Evolutionary conservation across 2,888 invertebrate species (phyloP).

Genomic region (Microctonus hyperodae): DNA sequence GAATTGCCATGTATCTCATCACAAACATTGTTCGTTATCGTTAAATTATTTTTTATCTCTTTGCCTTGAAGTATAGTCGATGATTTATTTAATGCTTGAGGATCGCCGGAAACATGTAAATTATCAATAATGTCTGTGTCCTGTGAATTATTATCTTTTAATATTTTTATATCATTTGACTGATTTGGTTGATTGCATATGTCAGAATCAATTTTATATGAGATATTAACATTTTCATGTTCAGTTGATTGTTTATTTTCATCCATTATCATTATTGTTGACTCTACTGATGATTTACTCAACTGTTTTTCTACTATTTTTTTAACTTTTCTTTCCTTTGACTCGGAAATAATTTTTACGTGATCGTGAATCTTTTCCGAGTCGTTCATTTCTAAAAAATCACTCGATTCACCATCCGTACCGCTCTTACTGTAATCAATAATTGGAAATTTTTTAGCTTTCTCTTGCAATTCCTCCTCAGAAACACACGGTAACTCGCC

Average conservation of each 20-base stretch:
- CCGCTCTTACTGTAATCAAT: conserved; percentile 50
- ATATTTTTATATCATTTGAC: not conserved
- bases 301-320: conserved; percentile 35
- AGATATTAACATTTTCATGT: not conserved
- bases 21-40: not conserved
- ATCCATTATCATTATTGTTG: conserved; percentile 32
- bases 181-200: conserved; percentile 1
- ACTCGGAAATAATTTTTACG: conserved; percentile 41
- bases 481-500: conserved; percentile 52
- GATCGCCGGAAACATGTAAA: not conserved
- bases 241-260: conserved; percentile 26
- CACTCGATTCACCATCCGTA: conserved; percentile 40
- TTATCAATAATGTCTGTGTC: conserved; percentile 3
- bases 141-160: not conserved
- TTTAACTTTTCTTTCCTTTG: conserved; percentile 44
- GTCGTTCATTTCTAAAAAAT: conserved; percentile 45
- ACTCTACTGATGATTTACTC: conserved; percentile 38
- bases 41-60: not conserved
- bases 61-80: not conserved
- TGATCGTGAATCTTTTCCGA: conserved; percentile 43
- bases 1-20: not conserved
- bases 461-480: conserved; percentile 50
- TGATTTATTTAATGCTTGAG: not conserved
- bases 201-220: not conserved
- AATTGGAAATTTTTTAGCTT: conserved; percentile 53